Conservation (phyloP, 2,113 vertebrate species). For the Actinemys pallida region DNA sequence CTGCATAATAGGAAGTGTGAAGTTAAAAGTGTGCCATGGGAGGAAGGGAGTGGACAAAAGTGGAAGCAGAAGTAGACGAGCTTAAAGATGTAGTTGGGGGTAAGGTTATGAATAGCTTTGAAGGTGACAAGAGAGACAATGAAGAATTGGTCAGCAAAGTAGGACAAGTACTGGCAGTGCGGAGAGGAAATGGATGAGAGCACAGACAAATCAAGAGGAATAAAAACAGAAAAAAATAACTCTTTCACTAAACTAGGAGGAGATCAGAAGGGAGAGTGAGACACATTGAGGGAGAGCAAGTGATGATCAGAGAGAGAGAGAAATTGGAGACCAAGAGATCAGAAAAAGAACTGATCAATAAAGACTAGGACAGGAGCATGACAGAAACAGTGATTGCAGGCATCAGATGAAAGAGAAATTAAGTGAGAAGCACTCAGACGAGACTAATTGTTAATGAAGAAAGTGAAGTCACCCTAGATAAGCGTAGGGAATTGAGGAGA, state of each 20-base stretch:
- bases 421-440: not conserved
- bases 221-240: not conserved
- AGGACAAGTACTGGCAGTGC: not conserved
- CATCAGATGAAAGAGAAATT: not conserved
- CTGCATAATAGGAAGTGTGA: not conserved
- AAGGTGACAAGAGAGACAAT: not conserved
- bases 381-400: not conserved
- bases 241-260: slow-evolving; percentile 19
- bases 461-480: not conserved
- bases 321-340: not conserved
- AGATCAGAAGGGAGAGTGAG: not conserved
- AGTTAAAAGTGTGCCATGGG: not conserved
- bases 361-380: not conserved
- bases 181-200: not conserved
- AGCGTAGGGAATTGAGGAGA: not conserved
- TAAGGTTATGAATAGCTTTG: not conserved
- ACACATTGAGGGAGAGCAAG: not conserved
- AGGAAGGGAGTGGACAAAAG: not conserved
- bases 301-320: not conserved
- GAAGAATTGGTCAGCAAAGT: not conserved
- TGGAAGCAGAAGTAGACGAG: not conserved
- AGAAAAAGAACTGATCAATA: slow-evolving; percentile 40
- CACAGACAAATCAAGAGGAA: slow-evolving; percentile 7
- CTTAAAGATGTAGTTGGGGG: not conserved
- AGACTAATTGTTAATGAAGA: not conserved